Evolutionary conservation across 2,113 vertebrate genomes (phyloP).

Genomic region (Melanocharis versteri): DNA sequence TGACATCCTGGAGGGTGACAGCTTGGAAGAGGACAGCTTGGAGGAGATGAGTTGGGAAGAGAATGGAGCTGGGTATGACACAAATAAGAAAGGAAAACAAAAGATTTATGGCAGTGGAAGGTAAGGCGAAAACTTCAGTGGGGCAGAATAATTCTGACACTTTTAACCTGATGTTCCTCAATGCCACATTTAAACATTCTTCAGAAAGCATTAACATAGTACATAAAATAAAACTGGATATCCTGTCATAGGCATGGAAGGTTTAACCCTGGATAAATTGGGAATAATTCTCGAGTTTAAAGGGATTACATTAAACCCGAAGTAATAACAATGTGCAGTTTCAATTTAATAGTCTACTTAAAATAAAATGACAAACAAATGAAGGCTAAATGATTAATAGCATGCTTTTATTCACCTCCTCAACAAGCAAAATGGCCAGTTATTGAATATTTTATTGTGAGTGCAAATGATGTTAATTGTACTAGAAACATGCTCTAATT

Average conservation of each 20-base stretch:
- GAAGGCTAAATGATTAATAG: constrained; percentile 84
- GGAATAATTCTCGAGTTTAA: constrained; percentile 74
- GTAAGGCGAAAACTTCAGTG: background rate
- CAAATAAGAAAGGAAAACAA: background rate
- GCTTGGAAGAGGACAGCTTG: constrained; percentile 60
- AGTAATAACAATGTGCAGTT: constrained; percentile 78
- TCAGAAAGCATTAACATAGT: constrained; percentile 52
- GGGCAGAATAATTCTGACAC: background rate
- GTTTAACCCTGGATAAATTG: constrained; percentile 73
- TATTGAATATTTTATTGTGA: constrained; percentile 85
- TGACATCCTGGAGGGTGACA: constrained; percentile 12
- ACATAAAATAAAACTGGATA: constrained; percentile 61
- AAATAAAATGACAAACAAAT: constrained; percentile 78
- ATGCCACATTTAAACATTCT: background rate
- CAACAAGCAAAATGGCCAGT: constrained; percentile 79
- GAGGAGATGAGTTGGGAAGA: background rate
- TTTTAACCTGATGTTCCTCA: background rate
- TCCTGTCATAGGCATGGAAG: constrained; percentile 54
- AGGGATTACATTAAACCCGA: constrained; percentile 80
- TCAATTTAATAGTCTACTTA: constrained; percentile 75
- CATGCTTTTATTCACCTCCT: constrained; percentile 79
- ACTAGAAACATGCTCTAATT: constrained; percentile 80
- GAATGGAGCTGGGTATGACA: background rate
- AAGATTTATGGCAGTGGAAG: background rate
- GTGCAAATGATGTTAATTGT: constrained; percentile 79